These are phyloP conservation scores for Rhea americana DNA, from an alignment of 2,113 vertebrate genomes.

Conservation along the genomic window DNA sequence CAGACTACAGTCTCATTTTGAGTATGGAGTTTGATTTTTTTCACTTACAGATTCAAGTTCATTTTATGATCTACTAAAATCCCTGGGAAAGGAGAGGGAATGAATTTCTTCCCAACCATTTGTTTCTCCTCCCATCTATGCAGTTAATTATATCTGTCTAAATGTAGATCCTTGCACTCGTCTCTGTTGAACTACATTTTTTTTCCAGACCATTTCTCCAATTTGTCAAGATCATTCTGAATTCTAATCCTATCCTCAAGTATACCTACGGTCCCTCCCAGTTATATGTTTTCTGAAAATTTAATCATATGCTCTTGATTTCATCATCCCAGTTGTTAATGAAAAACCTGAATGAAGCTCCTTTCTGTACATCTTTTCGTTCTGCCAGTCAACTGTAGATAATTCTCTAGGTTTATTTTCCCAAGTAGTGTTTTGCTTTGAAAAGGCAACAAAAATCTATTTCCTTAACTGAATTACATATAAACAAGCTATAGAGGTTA, in stretches of 20 bases:
- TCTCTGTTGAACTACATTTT: background rate
- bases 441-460: background rate
- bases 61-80: background rate
- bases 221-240: slow-evolving; percentile 43
- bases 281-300: slow-evolving; percentile 52
- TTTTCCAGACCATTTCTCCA: slow-evolving; percentile 41
- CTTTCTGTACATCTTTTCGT: background rate
- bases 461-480: background rate
- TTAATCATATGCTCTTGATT: slow-evolving; percentile 55
- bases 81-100: background rate
- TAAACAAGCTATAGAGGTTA: background rate
- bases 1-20: background rate
- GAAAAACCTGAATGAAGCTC: background rate
- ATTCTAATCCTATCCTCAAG: slow-evolving; percentile 6
- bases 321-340: slow-evolving; percentile 34
- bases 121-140: background rate
- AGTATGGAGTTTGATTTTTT: background rate
- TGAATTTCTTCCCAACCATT: background rate
- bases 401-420: slow-evolving; percentile 20
- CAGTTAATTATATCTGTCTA: slow-evolving; percentile 25
- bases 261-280: slow-evolving; percentile 16
- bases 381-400: slow-evolving; percentile 15
- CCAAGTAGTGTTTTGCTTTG: background rate
- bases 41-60: background rate
- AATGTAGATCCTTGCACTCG: background rate